A percentile compares a stretch with the other conserved stretches of the same genome.
phyloP scores from a whole-genome alignment of 2,888 invertebrate genomes.

The Plagodis dolabraria region DNA sequence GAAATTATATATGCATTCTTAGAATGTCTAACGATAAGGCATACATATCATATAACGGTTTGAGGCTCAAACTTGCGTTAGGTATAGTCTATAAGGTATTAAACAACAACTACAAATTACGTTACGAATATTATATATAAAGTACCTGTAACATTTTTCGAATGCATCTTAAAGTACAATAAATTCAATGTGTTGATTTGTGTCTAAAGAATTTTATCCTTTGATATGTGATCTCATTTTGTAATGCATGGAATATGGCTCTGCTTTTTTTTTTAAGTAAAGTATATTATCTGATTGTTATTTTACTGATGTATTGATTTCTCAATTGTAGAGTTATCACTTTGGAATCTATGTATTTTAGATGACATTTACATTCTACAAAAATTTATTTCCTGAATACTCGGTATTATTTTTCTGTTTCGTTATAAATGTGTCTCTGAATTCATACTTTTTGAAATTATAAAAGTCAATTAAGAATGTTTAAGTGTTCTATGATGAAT shows the following conservation, averaged over 20 bases:
- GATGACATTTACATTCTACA: constrained; percentile 67
- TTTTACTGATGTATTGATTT: constrained; percentile 57
- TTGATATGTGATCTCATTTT: constrained; percentile 77
- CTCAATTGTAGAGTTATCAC: constrained; percentile 56
- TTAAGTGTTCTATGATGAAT: constrained; percentile 66
- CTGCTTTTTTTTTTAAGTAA: constrained; percentile 49
- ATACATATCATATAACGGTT: constrained; percentile 66
- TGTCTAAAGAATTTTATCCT: constrained; percentile 71
- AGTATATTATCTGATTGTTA: constrained; percentile 51
- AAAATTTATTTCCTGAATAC: constrained; percentile 43
- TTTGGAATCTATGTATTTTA: constrained; percentile 78
- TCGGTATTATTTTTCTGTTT: constrained; percentile 44
- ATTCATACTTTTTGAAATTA: constrained; percentile 44
- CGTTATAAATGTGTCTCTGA: constrained; percentile 49
- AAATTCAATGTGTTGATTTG: constrained; percentile 67
- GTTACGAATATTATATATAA: constrained; percentile 34
- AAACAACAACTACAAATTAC: constrained; percentile 38
- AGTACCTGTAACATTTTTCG: constrained; percentile 75
- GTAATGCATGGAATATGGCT: constrained; percentile 63
- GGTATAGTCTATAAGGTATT: constrained; percentile 58
- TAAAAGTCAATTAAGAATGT: constrained; percentile 74
- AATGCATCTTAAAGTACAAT: constrained; percentile 77
- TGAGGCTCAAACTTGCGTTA: constrained; percentile 67
- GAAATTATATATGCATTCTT: constrained; percentile 36
- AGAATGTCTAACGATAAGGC: constrained; percentile 41